Conservation (phyloP, 2,888 invertebrate genomes). For the Oasisia sp. region DNA sequence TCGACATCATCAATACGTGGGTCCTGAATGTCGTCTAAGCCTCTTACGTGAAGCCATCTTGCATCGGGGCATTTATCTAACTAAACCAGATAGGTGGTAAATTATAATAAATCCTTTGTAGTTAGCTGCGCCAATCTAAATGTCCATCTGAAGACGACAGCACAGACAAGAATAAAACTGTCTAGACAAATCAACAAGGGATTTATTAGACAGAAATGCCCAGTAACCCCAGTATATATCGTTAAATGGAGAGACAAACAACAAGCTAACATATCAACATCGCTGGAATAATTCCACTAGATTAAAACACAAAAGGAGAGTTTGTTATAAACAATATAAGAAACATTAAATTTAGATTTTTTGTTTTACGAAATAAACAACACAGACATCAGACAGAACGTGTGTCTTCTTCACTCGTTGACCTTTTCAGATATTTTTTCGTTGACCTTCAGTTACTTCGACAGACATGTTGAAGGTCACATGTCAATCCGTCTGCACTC, state of each 20-base stretch:
- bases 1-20: not conserved
- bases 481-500: not conserved
- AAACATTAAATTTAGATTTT: not conserved
- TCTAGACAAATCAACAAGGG: not conserved
- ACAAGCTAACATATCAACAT: not conserved
- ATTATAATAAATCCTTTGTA: constrained; percentile 1
- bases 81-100: not conserved
- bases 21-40: not conserved
- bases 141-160: not conserved
- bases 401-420: not conserved
- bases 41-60: not conserved
- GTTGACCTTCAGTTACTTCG: not conserved
- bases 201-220: not conserved
- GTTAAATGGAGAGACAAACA: not conserved
- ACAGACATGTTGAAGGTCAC: not conserved
- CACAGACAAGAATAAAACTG: not conserved
- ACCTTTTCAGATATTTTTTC: not conserved
- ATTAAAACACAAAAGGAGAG: not conserved
- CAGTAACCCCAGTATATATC: not conserved
- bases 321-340: not conserved
- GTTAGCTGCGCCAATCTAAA: not conserved
- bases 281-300: not conserved
- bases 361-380: not conserved
- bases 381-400: not conserved
- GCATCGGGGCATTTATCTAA: too few species aligned